Conservation (phyloP, 2,888 invertebrate species). For the Chaitophorus viminalis region DNA sequence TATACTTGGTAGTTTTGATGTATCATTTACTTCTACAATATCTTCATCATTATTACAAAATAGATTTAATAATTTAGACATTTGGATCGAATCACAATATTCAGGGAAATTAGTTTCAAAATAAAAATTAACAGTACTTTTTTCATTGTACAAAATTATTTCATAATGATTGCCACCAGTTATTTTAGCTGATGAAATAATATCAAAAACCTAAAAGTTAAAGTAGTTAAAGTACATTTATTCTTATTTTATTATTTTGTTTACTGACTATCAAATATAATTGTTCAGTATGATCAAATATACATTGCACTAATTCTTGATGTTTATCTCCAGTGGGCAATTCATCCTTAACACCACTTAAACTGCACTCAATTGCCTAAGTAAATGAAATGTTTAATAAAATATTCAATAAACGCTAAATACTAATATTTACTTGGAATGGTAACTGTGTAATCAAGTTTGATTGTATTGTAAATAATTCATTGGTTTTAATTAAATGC, state of each 20-base stretch:
- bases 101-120: neutral
- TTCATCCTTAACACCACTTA: conserved; percentile 7
- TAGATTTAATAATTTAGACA: neutral
- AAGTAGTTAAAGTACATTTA: neutral
- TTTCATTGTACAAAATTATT: conserved; percentile 31
- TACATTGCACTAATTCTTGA: neutral
- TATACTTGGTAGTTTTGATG: neutral
- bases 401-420: too few species aligned
- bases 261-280: conserved; percentile 1
- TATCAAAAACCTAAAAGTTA: conserved; percentile 15
- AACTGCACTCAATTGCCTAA: conserved; percentile 47
- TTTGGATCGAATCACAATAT: neutral
- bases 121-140: conserved; percentile 18
- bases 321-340: neutral
- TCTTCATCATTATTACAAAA: neutral
- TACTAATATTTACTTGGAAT: conserved; percentile 36
- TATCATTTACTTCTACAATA: neutral
- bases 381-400: neutral
- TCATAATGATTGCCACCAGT: conserved; percentile 48
- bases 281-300: neutral
- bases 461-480: conserved; percentile 27
- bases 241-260: neutral
- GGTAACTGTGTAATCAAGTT: conserved; percentile 39
- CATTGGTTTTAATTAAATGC: neutral
- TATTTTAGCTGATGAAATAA: neutral